Base-by-base conservation (phyloP, 2,888 invertebrate genomes). In the Rutpela maculata region DNA sequence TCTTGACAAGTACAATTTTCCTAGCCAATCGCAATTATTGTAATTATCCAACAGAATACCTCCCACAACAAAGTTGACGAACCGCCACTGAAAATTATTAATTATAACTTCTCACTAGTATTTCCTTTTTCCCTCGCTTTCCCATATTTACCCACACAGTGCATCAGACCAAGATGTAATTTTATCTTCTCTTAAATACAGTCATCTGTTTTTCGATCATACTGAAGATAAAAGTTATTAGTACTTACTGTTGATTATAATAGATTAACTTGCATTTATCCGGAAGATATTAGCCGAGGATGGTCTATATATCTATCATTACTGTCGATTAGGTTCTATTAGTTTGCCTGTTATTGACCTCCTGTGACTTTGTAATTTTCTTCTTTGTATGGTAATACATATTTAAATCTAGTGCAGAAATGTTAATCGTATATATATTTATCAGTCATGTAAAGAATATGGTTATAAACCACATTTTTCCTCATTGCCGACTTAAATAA, bases 241-340 rank as follows among this genome's bases (percentile, higher is more conserved):
- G 26, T 62, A 31, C 62, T 0, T n/a, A 31, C 15, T 22, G 31
- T 22, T 62, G 62, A 62, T 62, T 62, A 35, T 5, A 35, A 35
- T 35, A 35, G 7, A 35, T 35, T 35, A 7, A 57, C 10, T 26
- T 56, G 22, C 56, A 57, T 18, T 31, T 69, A 56, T 57, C 55
- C 69, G 57, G 69, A 69, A 69, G 69, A 69, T 26, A 69, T 57
- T 18, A 69, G 31, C 62, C 62, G n/a, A 17, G 26, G 69, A 69
- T 22, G 10, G 31, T 69, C 19, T n/a, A n/a, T n/a, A n/a, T n/a
- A n/a, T n/a, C n/a, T 31, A 57, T 17, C 26, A 57, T 69, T 69
- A 69, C 12, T 35, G 35, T n/a, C 31, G 22, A 69, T 69, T 56
- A 57, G 19, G 31, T 56, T 57, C 31, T 55, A 69, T 69, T 62